Base-by-base conservation (phyloP, 2,797 vertebrate species). In the Dipus sagitta region DNA sequence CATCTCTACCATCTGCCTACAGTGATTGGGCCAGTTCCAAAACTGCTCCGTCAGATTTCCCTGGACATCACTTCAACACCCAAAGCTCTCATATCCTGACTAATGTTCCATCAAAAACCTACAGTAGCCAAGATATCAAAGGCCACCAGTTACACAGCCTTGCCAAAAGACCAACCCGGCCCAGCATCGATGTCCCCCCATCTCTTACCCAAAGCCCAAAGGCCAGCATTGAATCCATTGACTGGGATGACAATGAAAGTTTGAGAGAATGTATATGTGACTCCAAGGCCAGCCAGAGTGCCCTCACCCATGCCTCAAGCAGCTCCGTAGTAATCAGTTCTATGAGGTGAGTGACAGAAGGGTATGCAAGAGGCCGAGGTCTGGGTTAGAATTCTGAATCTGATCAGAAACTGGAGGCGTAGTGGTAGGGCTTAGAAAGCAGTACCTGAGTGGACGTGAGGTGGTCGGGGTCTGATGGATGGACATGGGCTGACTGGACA, bases 261-360 rank as follows among this genome's bases (percentile, higher is more conserved):
- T 15, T 30, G 12, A 71, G 10, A 82, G 60, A 10, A 3, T 1
- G 11, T 11, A 0, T 0, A 24, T 15, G 4, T 5, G 20, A 0
- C 5, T 9, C 13, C 54, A 20, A 68, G 6, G 1, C 4, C 34
- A 34, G 4, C 6, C 28, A 34, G 5, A 9, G 0, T n/a, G 0
- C 6, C 11, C 6, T 1, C 5, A 8, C 4, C 75, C 11, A 23
- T 6, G 0, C 1, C 65, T 1, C 65, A 1, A 11, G 0, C 18
- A 47, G 0, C 72, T 12, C 18, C 17, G 3, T 0, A 0, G 15
- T 2, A 12, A 0, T 3, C 3, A 1, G 0, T 26, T 11, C n/a
- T 26, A 0, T 0, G 4, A 8, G 87, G 97, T 97, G 6, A 96
- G 95, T 87, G 77, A 26, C 24, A 74, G 71, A 23, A 18, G 18